Conservation (phyloP, 2,113 vertebrate species). For the Tinamus guttatus region DNA sequence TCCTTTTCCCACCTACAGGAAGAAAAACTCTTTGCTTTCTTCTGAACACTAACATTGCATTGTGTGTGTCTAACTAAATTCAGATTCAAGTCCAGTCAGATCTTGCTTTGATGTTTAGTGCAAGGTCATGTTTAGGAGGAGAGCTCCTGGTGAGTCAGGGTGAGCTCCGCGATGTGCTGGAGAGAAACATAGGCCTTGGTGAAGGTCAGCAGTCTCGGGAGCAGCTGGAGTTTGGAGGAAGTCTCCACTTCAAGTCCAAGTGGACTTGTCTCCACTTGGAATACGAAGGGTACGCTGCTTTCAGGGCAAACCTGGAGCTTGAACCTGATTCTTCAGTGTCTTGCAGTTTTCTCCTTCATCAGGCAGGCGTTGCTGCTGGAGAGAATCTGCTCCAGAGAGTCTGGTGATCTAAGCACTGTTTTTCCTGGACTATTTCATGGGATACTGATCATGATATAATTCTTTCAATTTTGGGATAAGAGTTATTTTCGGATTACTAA, state of each 20-base stretch:
- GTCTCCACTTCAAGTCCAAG: too few relatives aligned
- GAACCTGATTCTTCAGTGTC: background rate
- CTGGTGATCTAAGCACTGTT: background rate
- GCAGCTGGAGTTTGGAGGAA: background rate
- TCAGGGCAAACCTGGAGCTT: background rate
- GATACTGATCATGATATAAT: background rate
- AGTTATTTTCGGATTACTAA: background rate
- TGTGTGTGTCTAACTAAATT: background rate
- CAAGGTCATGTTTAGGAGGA: background rate
- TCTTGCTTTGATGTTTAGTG: background rate
- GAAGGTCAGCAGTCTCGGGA: background rate
- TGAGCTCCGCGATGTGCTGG: background rate
- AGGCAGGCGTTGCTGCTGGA: background rate
- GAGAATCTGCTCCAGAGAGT: background rate
- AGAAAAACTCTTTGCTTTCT: background rate
- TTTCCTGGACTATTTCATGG: background rate
- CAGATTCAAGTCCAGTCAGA: background rate
- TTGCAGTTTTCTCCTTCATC: background rate
- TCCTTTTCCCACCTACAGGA: background rate
- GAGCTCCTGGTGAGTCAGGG: too few relatives aligned
- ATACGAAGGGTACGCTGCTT: background rate
- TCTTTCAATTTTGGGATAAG: background rate
- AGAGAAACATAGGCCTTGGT: background rate
- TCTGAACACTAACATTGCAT: background rate
- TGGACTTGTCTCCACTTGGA: background rate